phyloP scores from a whole-genome alignment of 2,797 vertebrate species.

The Lindbergichthys nudifrons region DNA sequence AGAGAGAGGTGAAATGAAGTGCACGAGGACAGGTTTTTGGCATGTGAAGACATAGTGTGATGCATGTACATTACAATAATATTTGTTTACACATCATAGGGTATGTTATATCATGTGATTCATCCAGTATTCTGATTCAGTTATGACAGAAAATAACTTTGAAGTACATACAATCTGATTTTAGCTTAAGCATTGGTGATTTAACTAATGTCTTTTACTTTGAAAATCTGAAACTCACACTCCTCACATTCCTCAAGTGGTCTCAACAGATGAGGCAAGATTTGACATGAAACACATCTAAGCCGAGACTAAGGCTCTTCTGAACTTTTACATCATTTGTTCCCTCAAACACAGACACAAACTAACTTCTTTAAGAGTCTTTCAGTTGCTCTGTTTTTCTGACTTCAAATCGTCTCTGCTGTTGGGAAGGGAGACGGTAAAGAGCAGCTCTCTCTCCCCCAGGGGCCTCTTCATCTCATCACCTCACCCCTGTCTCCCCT shows the following conservation, averaged over 20 bases:
- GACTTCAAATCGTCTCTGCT: neutral
- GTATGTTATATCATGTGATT: neutral
- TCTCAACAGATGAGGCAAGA: slow-evolving; percentile 73
- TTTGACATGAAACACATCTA: slow-evolving; percentile 72
- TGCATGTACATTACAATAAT: neutral
- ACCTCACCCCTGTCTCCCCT: slow-evolving; percentile 33
- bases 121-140: neutral
- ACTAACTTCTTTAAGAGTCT: slow-evolving; percentile 21
- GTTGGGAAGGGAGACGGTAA: neutral
- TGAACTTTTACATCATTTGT: slow-evolving; percentile 49
- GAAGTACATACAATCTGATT: neutral
- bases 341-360: slow-evolving; percentile 18
- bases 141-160: neutral
- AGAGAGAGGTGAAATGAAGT: slow-evolving; percentile 52
- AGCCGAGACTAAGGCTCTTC: slow-evolving; percentile 39
- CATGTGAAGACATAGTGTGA: slow-evolving; percentile 1
- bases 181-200: neutral
- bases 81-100: neutral
- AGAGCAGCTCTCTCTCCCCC: slow-evolving; percentile 20
- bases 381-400: slow-evolving; percentile 16
- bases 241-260: slow-evolving; percentile 69
- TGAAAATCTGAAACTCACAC: slow-evolving; percentile 30
- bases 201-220: neutral
- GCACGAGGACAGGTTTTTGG: slow-evolving; percentile 44
- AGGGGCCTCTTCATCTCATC: slow-evolving; percentile 45